Percentiles rank a stretch among this genome's conserved stretches.
phyloP scores from a whole-genome alignment of 2,113 vertebrate genomes.

The Pipa parva region DNA sequence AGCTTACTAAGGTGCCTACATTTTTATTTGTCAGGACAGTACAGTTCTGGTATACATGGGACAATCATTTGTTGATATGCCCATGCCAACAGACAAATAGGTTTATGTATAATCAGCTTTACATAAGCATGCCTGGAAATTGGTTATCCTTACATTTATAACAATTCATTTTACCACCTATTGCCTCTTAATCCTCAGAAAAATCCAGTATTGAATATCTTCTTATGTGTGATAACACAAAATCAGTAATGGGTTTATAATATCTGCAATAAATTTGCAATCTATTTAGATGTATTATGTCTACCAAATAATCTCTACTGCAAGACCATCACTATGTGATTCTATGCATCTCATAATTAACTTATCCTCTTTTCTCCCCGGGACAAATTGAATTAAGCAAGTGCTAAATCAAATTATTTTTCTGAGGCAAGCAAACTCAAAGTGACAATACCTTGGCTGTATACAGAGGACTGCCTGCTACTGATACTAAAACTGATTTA shows the following conservation, averaged over 20 bases:
- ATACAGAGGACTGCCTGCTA: background rate
- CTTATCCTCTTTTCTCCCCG: slow-evolving; percentile 1
- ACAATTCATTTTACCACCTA: slow-evolving; percentile 19
- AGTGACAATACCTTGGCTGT: background rate
- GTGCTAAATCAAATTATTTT: slow-evolving; percentile 2
- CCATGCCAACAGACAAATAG: too few species aligned
- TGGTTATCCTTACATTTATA: slow-evolving; percentile 1
- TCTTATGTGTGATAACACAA: background rate
- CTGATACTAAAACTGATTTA: background rate
- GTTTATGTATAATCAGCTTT: too few species aligned
- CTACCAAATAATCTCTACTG: background rate
- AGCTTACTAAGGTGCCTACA: too few species aligned
- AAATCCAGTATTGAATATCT: background rate
- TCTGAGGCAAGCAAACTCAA: background rate
- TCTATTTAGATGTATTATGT: background rate
- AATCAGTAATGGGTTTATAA: slow-evolving; percentile 9
- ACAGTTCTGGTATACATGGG: too few species aligned
- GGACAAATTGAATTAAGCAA: slow-evolving; percentile 5
- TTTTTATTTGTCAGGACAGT: too few species aligned
- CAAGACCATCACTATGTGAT: background rate
- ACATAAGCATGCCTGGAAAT: too few species aligned
- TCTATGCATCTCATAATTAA: background rate
- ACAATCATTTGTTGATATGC: too few species aligned
- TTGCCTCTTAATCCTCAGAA: slow-evolving; percentile 7
- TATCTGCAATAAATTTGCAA: background rate